Base-by-base conservation (phyloP, 2,888 invertebrate genomes). In the Pollenia griseotomentosa region DNA sequence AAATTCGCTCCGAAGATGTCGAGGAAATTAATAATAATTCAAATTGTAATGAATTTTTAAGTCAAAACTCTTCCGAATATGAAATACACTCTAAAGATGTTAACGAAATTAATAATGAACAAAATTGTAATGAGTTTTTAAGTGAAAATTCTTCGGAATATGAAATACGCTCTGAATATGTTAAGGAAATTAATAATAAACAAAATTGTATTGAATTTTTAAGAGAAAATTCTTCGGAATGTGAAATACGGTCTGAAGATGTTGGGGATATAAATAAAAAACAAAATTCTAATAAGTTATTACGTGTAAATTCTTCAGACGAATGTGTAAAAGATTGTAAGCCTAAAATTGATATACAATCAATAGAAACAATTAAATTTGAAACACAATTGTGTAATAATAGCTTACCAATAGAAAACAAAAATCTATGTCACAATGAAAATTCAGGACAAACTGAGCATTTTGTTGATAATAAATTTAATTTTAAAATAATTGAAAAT, bases 321-420 rank as follows among this genome's bases (percentile, higher is more conserved):
- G 42, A 33, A 11, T n/a, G 0, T 2, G 48, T 8, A 8, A 55
- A 16, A 16, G 65, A 73, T 57, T n/a, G 48, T 9, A 81, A 86
- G 63, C 40, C 61, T 7, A 83, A 82, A 68, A 73, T 87, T 71
- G 61, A 85, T 57, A 86, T 86, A 71, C 83, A 84, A 68, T 85
- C 83, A 40, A 53, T 87, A 71, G 75, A 87, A 68, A 83, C 83
- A 1, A 74, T 85, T 51, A 85, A 83, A 81, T 40, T 12, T 19
- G 71, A 80, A 11, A 16, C 23, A 33, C 4, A 33, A 33, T 33
- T 71, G 6, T 71, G 16, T 7, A 42, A n/a, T n/a, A n/a, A 80
- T 71, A 40, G 23, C 4, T 48, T 55, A 42, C 57, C 73, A 4
- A 48, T 46, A n/a, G 33, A 33, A n/a, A 59, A 53, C 19, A 51